Conservation (phyloP, 2,888 invertebrate genomes). For the Agriopis leucophaearia region DNA sequence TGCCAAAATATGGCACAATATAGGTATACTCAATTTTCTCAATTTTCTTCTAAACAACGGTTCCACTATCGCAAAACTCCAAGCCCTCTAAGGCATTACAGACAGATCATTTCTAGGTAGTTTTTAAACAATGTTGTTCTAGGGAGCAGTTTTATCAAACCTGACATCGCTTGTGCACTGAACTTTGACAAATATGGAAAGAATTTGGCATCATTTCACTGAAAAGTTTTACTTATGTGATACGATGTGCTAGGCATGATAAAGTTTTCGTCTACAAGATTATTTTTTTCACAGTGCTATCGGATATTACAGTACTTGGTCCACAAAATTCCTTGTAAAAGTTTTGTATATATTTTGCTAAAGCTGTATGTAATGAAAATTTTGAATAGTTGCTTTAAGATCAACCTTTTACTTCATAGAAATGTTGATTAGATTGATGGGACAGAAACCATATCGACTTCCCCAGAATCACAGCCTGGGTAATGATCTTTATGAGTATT, state of each 20-base stretch:
- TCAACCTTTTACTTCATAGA: too few species aligned
- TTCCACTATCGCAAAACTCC: constrained; percentile 27
- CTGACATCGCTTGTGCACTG: constrained; percentile 23
- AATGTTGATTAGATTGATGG: too few species aligned
- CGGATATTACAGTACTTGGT: too few species aligned
- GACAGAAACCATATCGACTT: too few species aligned
- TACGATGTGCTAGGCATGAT: not conserved
- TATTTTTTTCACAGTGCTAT: too few species aligned
- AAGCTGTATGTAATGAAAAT: too few species aligned
- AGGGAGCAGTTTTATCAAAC: constrained; percentile 46
- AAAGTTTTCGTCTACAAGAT: not conserved
- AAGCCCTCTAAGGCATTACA: constrained; percentile 44
- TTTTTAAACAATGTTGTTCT: constrained; percentile 48
- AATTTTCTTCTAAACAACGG: constrained; percentile 26
- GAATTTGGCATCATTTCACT: constrained; percentile 3
- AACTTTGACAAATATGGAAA: not conserved
- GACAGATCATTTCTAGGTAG: constrained; percentile 41
- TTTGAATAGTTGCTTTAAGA: too few species aligned
- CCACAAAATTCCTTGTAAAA: too few species aligned
- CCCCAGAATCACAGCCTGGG: too few species aligned
- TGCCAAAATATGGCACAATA: constrained; percentile 16
- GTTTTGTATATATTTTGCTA: too few species aligned
- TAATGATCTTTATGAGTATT: too few species aligned
- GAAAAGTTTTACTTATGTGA: not conserved
- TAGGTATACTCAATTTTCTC: constrained; percentile 25